phyloP scores from a whole-genome alignment of 2,888 invertebrate genomes.

The Tupiocoris notatus region DNA sequence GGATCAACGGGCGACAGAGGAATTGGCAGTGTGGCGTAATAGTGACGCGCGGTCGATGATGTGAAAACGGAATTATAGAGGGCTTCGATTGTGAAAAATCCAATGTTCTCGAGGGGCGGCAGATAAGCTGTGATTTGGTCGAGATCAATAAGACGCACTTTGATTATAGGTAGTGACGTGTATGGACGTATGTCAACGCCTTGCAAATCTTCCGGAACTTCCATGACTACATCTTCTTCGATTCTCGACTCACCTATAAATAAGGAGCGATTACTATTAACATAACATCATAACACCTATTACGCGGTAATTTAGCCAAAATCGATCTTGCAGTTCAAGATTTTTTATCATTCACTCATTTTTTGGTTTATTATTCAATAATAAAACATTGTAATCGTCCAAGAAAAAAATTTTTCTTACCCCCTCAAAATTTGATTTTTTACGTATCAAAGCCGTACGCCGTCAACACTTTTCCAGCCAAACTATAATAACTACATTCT shows the following conservation, averaged over 20 bases:
- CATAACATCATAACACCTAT: too few relatives aligned
- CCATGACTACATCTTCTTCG: slow-evolving; percentile 32
- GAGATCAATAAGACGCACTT: slow-evolving; percentile 26
- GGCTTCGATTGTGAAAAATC: slow-evolving; percentile 33
- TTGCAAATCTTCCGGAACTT: slow-evolving; percentile 27
- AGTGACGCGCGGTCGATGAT: not conserved
- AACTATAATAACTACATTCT: too few relatives aligned
- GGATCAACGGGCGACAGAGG: slow-evolving; percentile 17
- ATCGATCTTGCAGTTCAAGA: too few relatives aligned
- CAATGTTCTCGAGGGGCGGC: slow-evolving; percentile 25
- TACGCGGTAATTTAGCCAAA: too few relatives aligned
- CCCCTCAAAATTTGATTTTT: not conserved
- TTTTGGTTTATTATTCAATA: not conserved
- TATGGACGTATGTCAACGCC: slow-evolving; percentile 25
- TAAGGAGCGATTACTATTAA: too few relatives aligned
- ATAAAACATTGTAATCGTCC: not conserved
- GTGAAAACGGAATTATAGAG: slow-evolving; percentile 11
- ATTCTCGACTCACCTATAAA: slow-evolving; percentile 29
- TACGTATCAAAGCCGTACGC: too few relatives aligned
- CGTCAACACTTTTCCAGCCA: too few relatives aligned
- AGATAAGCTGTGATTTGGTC: slow-evolving; percentile 1
- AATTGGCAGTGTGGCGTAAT: slow-evolving; percentile 27
- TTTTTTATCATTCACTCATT: not conserved
- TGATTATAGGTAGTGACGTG: slow-evolving; percentile 21
- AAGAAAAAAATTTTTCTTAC: not conserved